Conservation (phyloP, 2,888 invertebrate species). For the Nebria salina region DNA sequence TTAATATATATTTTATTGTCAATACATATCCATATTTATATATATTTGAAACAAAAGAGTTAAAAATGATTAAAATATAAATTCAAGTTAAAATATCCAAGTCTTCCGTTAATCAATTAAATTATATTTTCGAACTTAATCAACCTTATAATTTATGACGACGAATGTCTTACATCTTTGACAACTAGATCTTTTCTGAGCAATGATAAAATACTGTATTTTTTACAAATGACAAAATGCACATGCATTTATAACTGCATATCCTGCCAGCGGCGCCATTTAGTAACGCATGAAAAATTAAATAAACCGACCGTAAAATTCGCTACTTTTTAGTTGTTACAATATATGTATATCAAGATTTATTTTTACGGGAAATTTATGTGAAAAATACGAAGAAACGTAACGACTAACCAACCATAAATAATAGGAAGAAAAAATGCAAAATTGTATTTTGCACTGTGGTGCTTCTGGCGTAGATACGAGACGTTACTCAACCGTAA, state of each 20-base stretch:
- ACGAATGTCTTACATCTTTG: not conserved
- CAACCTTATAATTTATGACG: not conserved
- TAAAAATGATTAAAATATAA: not conserved
- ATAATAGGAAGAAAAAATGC: conserved; percentile 31
- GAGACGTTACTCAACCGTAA: conserved; percentile 36
- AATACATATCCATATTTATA: not conserved
- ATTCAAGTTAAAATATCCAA: not conserved
- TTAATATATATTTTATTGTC: too few species aligned
- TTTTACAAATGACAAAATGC: conserved; percentile 29
- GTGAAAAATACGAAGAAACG: conserved; percentile 44
- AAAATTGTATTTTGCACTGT: conserved; percentile 25
- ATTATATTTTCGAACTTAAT: not conserved
- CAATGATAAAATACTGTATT: not conserved
- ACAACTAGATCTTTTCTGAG: not conserved
- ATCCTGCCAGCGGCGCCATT: conserved; percentile 29
- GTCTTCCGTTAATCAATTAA: not conserved
- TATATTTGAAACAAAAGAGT: not conserved
- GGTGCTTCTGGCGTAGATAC: conserved; percentile 12
- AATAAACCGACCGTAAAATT: conserved; percentile 45
- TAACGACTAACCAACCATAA: conserved; percentile 44
- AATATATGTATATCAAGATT: conserved; percentile 46
- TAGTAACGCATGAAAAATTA: conserved; percentile 41
- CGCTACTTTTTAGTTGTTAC: conserved; percentile 43
- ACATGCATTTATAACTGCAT: conserved; percentile 42
- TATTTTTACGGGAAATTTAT: conserved; percentile 45